Conservation (phyloP, 2,888 invertebrate species). For the Pseudococcus longispinus region DNA sequence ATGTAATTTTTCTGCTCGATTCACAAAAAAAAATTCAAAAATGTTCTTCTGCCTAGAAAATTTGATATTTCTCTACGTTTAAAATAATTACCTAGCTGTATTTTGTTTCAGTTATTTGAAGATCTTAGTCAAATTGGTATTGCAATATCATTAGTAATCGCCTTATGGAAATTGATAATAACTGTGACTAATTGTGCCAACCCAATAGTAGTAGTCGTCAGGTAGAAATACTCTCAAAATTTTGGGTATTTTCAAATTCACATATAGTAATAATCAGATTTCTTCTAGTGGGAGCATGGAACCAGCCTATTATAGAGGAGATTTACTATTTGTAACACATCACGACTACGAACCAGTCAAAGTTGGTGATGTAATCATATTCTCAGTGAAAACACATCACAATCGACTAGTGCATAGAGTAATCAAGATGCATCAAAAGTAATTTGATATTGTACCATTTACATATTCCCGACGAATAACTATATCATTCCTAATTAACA, state of each 20-base stretch:
- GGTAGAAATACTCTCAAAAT: background rate
- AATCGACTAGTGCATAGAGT: conserved; percentile 23
- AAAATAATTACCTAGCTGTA: too few relatives aligned
- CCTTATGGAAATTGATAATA: background rate
- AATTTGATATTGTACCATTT: background rate
- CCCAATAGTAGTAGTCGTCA: background rate
- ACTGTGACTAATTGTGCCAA: background rate
- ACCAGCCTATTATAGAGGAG: conserved; percentile 46
- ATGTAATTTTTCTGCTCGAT: background rate
- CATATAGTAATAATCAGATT: background rate
- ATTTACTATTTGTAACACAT: conserved; percentile 29
- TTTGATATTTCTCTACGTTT: too few relatives aligned
- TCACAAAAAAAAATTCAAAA: background rate
- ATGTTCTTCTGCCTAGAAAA: background rate
- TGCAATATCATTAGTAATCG: background rate
- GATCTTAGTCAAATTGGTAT: background rate
- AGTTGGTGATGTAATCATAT: conserved; percentile 25
- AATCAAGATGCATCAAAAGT: conserved; percentile 40
- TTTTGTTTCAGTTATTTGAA: background rate
- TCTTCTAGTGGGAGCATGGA: conserved; percentile 34
- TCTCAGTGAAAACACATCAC: background rate
- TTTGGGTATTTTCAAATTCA: background rate
- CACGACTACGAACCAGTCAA: background rate
- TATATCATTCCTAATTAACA: background rate
- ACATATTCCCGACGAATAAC: background rate